A percentile compares a stretch with the other conserved stretches of the same genome.
Conservation (phyloP, 30 jellyfish, hydroid and myxozoan species). For the Nemopilema nomurai region DNA sequence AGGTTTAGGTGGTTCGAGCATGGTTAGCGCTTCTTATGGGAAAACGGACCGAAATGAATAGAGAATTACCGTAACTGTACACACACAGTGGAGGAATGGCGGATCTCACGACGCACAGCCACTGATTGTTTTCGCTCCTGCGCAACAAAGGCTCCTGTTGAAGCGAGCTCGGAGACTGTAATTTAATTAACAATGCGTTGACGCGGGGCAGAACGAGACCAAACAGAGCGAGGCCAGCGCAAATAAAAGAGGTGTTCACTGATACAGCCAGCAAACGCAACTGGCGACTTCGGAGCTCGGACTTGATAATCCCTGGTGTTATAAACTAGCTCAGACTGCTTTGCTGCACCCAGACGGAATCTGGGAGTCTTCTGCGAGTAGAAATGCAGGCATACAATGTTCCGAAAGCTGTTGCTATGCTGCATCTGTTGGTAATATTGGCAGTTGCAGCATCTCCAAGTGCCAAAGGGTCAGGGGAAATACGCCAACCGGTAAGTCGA, state of each 20-base stretch:
- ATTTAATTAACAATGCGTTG: neutral
- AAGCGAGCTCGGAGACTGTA: neutral
- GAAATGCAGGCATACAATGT: neutral
- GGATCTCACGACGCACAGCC: neutral
- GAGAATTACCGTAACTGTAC: neutral
- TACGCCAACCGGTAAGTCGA: neutral
- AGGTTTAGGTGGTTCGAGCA: neutral
- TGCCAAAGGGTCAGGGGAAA: neutral
- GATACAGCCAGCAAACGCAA: neutral
- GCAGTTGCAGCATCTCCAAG: neutral
- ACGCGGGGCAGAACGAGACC: neutral
- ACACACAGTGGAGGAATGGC: neutral
- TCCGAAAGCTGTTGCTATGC: neutral
- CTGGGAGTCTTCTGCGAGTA: neutral
- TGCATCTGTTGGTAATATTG: neutral
- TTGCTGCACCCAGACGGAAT: neutral
- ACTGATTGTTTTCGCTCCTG: neutral
- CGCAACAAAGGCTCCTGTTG: neutral
- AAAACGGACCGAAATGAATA: neutral
- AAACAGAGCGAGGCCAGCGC: neutral
- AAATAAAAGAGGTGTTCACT: neutral
- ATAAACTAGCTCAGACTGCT: neutral
- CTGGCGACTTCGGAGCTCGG: neutral
- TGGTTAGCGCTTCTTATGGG: neutral
- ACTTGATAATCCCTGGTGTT: neutral